Conservation (phyloP, 2,113 vertebrate genomes). For the Paraplagusia blochii region DNA sequence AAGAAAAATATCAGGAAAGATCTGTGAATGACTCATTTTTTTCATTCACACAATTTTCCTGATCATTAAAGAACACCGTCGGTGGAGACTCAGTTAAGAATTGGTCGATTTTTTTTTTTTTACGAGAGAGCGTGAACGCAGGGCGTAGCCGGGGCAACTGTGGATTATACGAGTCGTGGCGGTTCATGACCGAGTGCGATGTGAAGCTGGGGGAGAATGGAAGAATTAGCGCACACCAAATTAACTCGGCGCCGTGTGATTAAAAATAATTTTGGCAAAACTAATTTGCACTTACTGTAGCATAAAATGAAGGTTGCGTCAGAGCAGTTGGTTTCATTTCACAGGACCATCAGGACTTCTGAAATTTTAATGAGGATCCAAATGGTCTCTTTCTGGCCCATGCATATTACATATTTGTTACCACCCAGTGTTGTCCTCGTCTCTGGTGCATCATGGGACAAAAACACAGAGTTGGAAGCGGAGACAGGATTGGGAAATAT, state of each 20-base stretch:
- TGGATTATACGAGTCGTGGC: conserved; percentile 46
- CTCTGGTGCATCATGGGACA: conserved; percentile 6
- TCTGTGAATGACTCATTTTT: too few relatives aligned
- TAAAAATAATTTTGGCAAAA: conserved; percentile 75
- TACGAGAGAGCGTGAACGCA: not conserved
- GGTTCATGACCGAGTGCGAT: conserved; percentile 53
- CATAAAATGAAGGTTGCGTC: conserved; percentile 76
- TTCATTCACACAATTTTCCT: not conserved
- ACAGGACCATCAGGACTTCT: conserved; percentile 73
- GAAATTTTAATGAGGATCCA: conserved; percentile 76
- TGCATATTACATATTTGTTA: conserved; percentile 50
- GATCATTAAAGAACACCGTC: not conserved
- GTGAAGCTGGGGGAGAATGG: conserved; percentile 45
- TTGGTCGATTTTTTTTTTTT: not conserved
- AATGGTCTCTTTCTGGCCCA: conserved; percentile 59
- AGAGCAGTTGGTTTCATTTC: conserved; percentile 74
- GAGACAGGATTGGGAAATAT: conserved; percentile 6
- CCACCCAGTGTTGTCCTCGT: conserved; percentile 21
- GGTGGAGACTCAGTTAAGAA: not conserved
- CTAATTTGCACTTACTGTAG: conserved; percentile 80
- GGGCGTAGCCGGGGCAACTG: conserved; percentile 10
- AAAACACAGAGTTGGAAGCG: conserved; percentile 4
- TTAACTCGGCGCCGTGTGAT: conserved; percentile 72
- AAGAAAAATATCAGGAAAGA: too few relatives aligned
- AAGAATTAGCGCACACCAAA: conserved; percentile 71